Evolutionary conservation across 2,113 vertebrate genomes (phyloP).

Genomic region (Asarcornis scutulata): DNA sequence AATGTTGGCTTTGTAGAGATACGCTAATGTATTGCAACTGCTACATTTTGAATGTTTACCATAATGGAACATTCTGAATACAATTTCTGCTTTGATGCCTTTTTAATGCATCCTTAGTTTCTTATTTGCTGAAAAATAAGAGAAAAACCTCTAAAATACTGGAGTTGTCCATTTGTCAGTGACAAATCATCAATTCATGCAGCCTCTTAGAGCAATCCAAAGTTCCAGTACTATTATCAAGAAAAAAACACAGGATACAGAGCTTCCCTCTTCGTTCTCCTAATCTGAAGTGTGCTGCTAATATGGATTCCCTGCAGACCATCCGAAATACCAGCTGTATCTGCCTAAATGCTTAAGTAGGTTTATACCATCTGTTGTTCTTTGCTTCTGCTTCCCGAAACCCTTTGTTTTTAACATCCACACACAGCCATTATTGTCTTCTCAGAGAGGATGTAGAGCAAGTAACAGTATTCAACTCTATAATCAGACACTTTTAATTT

Average conservation of each 20-base stretch:
- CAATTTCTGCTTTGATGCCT: neutral
- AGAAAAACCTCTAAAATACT: neutral
- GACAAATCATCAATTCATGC: neutral
- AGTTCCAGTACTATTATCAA: neutral
- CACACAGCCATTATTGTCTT: neutral
- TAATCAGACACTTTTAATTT: neutral
- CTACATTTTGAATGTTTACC: neutral
- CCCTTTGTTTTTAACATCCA: neutral
- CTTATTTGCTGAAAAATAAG: neutral
- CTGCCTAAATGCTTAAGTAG: neutral
- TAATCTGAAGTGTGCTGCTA: neutral
- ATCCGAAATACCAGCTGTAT: neutral
- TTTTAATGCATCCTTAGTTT: neutral
- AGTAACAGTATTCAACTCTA: neutral
- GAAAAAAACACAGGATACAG: neutral
- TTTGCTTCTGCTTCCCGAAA: neutral
- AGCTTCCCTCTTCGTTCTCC: neutral
- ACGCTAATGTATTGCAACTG: neutral
- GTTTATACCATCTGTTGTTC: neutral
- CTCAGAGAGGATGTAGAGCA: neutral
- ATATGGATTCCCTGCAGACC: neutral
- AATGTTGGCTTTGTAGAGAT: neutral
- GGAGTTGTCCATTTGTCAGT: neutral
- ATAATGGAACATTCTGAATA: neutral
- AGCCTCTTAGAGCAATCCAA: neutral